Evolutionary conservation across 2,113 vertebrate species (phyloP).

Genomic region (Castor canadensis): DNA sequence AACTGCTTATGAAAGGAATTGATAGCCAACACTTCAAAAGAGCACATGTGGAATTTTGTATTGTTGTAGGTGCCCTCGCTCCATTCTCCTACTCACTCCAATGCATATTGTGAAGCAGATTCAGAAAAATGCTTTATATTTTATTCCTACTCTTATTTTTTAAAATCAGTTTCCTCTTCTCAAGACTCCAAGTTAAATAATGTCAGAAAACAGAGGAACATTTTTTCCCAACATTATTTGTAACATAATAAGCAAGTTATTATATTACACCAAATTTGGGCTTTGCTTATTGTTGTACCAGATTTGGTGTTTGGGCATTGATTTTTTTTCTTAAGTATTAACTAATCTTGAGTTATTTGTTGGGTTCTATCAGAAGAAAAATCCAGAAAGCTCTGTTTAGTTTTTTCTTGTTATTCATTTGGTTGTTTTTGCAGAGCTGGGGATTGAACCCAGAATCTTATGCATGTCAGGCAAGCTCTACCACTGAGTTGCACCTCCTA

Average conservation of each 20-base stretch:
- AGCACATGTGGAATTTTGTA: not conserved
- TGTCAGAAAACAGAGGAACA: slow-evolving; percentile 46
- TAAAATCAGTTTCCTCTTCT: slow-evolving; percentile 36
- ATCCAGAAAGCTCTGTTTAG: not conserved
- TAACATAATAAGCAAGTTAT: slow-evolving; percentile 52
- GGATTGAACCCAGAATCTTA: too few relatives aligned
- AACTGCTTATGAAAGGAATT: not conserved
- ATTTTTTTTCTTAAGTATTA: not conserved
- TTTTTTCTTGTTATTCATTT: not conserved
- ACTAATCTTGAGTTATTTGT: not conserved
- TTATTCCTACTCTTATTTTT: not conserved
- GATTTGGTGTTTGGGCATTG: not conserved
- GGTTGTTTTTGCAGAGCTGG: not conserved
- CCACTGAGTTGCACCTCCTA: too few relatives aligned
- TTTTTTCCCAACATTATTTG: slow-evolving; percentile 50
- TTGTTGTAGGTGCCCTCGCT: not conserved
- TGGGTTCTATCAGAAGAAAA: not conserved
- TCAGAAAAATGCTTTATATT: not conserved
- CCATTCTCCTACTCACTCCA: not conserved
- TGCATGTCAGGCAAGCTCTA: too few relatives aligned
- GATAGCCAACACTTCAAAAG: not conserved
- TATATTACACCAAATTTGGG: slow-evolving; percentile 53
- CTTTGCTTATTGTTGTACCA: not conserved
- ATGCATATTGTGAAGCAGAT: not conserved
- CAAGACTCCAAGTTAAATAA: slow-evolving; percentile 65